Conservation (phyloP, 2,888 invertebrate species). For the Caenorhabditis virilis region DNA sequence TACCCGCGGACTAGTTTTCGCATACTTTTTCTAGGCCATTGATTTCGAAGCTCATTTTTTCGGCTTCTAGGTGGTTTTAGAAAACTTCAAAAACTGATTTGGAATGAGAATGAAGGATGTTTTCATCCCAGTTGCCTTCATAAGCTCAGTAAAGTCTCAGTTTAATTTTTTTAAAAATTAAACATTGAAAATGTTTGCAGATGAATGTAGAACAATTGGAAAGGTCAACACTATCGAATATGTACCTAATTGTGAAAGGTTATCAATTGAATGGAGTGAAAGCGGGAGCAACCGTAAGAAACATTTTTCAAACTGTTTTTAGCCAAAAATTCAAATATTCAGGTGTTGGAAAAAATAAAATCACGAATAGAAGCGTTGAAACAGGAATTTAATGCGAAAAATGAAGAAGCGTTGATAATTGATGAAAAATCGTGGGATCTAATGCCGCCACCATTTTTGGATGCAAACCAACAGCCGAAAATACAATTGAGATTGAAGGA, state of each 20-base stretch:
- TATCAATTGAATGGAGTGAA: slow-evolving; percentile 19
- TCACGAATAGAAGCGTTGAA: not conserved
- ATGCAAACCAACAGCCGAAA: too few species aligned
- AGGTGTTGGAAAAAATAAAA: slow-evolving; percentile 9
- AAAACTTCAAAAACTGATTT: too few species aligned
- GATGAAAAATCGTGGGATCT: not conserved
- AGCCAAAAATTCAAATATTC: slow-evolving; percentile 10
- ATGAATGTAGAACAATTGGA: slow-evolving; percentile 13
- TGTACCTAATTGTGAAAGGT: slow-evolving; percentile 24
- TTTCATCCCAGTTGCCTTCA: too few species aligned
- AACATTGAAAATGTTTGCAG: slow-evolving; percentile 7
- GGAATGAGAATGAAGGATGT: too few species aligned
- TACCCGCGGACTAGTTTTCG: too few species aligned
- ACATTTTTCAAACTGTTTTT: too few species aligned
- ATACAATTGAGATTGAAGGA: too few species aligned
- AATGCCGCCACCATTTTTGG: not conserved
- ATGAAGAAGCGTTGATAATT: slow-evolving; percentile 13
- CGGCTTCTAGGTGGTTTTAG: too few species aligned
- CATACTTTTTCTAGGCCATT: too few species aligned
- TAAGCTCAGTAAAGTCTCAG: too few species aligned
- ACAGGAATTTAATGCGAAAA: not conserved
- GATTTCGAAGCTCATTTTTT: too few species aligned
- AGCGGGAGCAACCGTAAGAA: slow-evolving; percentile 4
- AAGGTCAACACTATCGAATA: slow-evolving; percentile 7
- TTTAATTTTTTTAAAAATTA: too few species aligned